Conservation (phyloP, 1,140 invertebrate genomes). For the Panagrolaimus sp. region DNA sequence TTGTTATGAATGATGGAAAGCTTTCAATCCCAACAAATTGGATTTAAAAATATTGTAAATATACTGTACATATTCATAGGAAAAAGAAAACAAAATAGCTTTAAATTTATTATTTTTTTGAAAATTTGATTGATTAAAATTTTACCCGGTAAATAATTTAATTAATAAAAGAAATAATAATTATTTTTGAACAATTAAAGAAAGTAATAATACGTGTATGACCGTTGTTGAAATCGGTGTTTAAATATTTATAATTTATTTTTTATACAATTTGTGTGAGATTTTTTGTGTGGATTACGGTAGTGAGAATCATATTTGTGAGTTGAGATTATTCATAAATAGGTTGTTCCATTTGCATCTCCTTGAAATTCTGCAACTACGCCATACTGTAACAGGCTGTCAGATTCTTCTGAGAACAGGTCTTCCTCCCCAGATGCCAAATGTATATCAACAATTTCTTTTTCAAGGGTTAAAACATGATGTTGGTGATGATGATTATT, state of each 20-base stretch:
- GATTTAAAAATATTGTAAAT: not conserved
- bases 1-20: constrained; percentile 33
- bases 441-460: constrained; percentile 26
- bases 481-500: not conserved
- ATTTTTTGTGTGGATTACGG: too few relatives aligned
- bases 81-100: too few relatives aligned
- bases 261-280: too few relatives aligned
- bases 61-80: not conserved
- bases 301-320: too few relatives aligned
- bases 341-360: constrained; percentile 1
- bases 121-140: too few relatives aligned
- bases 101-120: too few relatives aligned
- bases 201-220: too few relatives aligned
- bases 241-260: too few relatives aligned
- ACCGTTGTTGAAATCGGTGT: too few relatives aligned
- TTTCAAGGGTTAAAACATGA: constrained; percentile 23
- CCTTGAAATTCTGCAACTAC: not conserved
- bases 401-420: constrained; percentile 37
- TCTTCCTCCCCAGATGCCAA: constrained; percentile 41
- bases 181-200: too few relatives aligned
- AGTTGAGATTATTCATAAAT: not conserved
- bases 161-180: too few relatives aligned
- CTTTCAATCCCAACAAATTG: constrained; percentile 27
- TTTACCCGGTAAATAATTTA: too few relatives aligned
- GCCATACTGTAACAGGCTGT: constrained; percentile 29